phyloP scores from a whole-genome alignment of 2,113 vertebrate genomes.

The Lampris incognitus region DNA sequence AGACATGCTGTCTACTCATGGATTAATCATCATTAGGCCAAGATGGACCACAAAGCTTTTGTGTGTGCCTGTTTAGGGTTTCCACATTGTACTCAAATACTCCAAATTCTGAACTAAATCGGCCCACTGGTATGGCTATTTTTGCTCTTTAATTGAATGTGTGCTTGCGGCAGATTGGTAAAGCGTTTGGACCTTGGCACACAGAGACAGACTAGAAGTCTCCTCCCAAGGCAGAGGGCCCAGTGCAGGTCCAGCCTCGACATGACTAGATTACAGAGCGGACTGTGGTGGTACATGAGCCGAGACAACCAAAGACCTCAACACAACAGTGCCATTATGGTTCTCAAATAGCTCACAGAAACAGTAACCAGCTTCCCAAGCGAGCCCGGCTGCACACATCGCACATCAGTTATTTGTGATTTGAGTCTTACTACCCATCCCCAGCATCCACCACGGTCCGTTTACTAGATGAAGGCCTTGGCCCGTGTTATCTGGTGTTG shows the following conservation, averaged over 20 bases:
- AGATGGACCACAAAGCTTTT: slow-evolving; percentile 51
- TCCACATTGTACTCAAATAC: slow-evolving; percentile 54
- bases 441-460: slow-evolving; percentile 40
- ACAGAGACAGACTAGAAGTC: slow-evolving; percentile 65
- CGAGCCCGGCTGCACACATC: slow-evolving; percentile 38
- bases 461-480: slow-evolving; percentile 48
- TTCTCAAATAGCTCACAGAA: slow-evolving; percentile 62
- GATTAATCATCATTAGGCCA: slow-evolving; percentile 63
- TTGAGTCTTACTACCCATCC: slow-evolving; percentile 38
- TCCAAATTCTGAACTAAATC: slow-evolving; percentile 54
- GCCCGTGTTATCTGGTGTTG: slow-evolving; percentile 45
- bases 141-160: slow-evolving; percentile 64
- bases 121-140: slow-evolving; percentile 58
- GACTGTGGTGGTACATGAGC: slow-evolving; percentile 56
- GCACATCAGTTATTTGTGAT: slow-evolving; percentile 63
- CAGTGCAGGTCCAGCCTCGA: slow-evolving; percentile 53
- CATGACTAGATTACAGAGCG: slow-evolving; percentile 73
- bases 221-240: slow-evolving; percentile 70
- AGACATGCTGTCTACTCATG: slow-evolving; percentile 57
- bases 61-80: slow-evolving; percentile 54
- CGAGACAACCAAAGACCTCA: slow-evolving; percentile 53
- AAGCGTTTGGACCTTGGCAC: slow-evolving; percentile 61
- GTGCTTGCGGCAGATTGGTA: slow-evolving; percentile 57
- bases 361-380: slow-evolving; percentile 49
- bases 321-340: slow-evolving; percentile 33